phyloP scores from a whole-genome alignment of 2,797 vertebrate species.

The Enteromius trimaculatus region DNA sequence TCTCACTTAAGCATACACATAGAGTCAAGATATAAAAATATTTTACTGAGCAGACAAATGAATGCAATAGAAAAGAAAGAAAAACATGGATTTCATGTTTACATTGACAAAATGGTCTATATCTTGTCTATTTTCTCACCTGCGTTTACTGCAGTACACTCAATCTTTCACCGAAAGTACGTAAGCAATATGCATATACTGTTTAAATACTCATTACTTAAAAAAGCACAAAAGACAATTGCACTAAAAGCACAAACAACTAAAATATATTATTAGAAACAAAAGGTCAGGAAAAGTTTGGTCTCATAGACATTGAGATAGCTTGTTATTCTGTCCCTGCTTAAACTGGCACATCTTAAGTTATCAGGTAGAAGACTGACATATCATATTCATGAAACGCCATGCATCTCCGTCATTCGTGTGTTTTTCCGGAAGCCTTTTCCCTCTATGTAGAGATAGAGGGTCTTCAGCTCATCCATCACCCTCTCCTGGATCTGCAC shows the following conservation, averaged over 20 bases:
- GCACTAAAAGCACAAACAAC: slow-evolving; percentile 6
- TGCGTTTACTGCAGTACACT: slow-evolving; percentile 49
- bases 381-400: neutral
- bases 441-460: slow-evolving; percentile 57
- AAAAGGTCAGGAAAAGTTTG: neutral
- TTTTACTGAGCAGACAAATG: slow-evolving; percentile 39
- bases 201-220: slow-evolving; percentile 36
- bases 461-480: slow-evolving; percentile 58
- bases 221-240: neutral
- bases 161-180: slow-evolving; percentile 52
- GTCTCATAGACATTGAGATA: neutral
- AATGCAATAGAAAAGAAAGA: slow-evolving; percentile 5
- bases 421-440: slow-evolving; percentile 49
- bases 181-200: slow-evolving; percentile 10
- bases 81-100: neutral
- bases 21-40: neutral
- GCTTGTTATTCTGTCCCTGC: slow-evolving; percentile 7
- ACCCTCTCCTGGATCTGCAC: slow-evolving; percentile 41
- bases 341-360: slow-evolving; percentile 2
- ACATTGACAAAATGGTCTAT: neutral
- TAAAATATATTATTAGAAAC: neutral
- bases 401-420: neutral
- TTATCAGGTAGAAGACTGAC: neutral
- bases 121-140: slow-evolving; percentile 9
- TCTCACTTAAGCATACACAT: neutral